These are phyloP conservation scores for Bilobella aurantiaca DNA, from an alignment of 1,140 invertebrate genomes.

Conservation along the genomic window DNA sequence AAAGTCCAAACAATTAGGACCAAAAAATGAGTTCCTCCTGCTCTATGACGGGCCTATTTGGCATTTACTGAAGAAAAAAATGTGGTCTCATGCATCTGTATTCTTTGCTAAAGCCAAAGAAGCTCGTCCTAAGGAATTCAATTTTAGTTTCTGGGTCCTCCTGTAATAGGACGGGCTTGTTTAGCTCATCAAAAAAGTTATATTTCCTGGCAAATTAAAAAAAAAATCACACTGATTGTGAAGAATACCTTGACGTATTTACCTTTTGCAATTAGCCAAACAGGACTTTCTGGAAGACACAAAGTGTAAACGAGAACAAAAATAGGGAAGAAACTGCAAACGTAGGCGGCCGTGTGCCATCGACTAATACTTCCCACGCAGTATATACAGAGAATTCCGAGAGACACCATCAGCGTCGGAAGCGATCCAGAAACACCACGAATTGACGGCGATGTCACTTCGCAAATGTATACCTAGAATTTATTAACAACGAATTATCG, in stretches of 20 bases:
- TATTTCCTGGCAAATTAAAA: background rate
- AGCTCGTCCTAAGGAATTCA: too few relatives aligned
- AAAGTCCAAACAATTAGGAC: too few relatives aligned
- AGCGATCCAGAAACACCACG: slow-evolving; percentile 43
- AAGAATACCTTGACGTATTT: background rate
- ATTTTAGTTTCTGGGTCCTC: too few relatives aligned
- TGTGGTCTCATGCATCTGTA: too few relatives aligned
- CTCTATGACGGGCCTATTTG: too few relatives aligned
- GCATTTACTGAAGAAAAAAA: too few relatives aligned
- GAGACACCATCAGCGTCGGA: slow-evolving; percentile 43
- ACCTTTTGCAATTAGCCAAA: slow-evolving; percentile 47
- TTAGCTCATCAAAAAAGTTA: too few relatives aligned
- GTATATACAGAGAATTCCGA: slow-evolving; percentile 39
- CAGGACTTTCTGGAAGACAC: slow-evolving; percentile 58
- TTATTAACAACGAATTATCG: too few relatives aligned
- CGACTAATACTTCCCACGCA: slow-evolving; percentile 27
- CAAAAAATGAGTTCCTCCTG: too few relatives aligned
- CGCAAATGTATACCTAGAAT: slow-evolving; percentile 44
- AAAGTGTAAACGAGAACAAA: slow-evolving; percentile 45
- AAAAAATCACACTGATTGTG: background rate
- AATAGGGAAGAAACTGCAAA: slow-evolving; percentile 51
- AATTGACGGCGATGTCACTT: slow-evolving; percentile 43
- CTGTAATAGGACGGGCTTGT: too few relatives aligned
- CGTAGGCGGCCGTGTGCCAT: slow-evolving; percentile 44
- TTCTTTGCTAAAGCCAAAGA: too few relatives aligned